Base-by-base conservation (phyloP, 2,113 vertebrate genomes). In the Sardina pilchardus region DNA sequence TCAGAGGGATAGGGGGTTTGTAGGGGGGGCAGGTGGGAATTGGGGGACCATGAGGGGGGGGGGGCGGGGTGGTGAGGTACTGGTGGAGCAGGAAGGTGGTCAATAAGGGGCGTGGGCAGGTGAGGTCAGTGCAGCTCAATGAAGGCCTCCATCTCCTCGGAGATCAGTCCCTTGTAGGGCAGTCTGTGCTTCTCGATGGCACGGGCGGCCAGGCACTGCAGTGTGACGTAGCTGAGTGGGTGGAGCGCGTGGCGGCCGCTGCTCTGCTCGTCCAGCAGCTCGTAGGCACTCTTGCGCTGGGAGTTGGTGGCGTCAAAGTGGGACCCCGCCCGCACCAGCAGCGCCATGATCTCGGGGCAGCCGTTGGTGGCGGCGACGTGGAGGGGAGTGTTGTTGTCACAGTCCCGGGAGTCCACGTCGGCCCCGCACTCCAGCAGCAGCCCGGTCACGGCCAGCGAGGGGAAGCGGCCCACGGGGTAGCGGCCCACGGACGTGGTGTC, bases 141-240 rank as follows among this genome's bases (percentile, higher is more conserved):
- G 93, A 99, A 99, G 43, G 97, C 96, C 93, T 98, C 98, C 93
- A 99, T 96, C 91, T 98, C 97, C 88, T 98, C 96, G 0, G 98
- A 97, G 94, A 98, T 97, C 82, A 97, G 96, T 19, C 98, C 97
- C 91, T 97, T 97, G 94, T 98, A 99, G 86, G 97, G 96, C 82
- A 99, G 93, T 95, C 97, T 96, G 95, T 98, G 96, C 91, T 94
- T 96, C 90, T 97, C 97, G 50, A 99, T 94, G 9, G 96, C 96
- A 0, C 97, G 96, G 71, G 98, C 98, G 0, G 98, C 97, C 93
- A 99, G 96, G 95, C 98, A 99, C 97, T 99, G 98, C 89, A 99
- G 96, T 88, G 96, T 97, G 90, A 98, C 87, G 71, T 98, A 95
- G 89, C 96, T 97, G 88, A 99, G 96, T 0, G 98, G 97, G 92